A percentile compares a stretch with the other conserved stretches of the same genome.
Conservation (phyloP, 2,797 vertebrate genomes). For the Thunnus albacares region DNA sequence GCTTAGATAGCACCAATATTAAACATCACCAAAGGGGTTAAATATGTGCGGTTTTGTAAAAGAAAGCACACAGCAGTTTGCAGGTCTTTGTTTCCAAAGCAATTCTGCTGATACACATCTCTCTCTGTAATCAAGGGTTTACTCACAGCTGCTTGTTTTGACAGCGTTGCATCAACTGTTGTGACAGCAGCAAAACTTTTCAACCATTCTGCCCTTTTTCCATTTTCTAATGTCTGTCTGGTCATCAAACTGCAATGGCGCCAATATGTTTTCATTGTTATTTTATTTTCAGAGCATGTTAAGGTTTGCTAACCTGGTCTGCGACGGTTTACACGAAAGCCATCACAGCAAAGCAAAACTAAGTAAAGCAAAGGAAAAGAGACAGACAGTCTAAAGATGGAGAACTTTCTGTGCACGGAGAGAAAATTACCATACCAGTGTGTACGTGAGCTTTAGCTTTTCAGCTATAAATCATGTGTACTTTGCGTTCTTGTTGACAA, state of each 20-base stretch:
- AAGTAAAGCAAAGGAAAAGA: neutral
- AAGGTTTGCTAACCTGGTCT: neutral
- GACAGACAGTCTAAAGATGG: neutral
- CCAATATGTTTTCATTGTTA: neutral
- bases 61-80: constrained; percentile 19
- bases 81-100: constrained; percentile 38
- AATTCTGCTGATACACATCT: constrained; percentile 15
- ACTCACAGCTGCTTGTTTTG: constrained; percentile 67
- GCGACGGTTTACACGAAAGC: neutral
- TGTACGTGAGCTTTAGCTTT: too few species aligned
- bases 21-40: constrained; percentile 25
- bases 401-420: neutral
- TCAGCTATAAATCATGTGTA: too few species aligned
- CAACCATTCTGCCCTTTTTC: constrained; percentile 32
- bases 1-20: neutral
- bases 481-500: too few species aligned
- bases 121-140: constrained; percentile 58
- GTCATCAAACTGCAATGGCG: constrained; percentile 27
- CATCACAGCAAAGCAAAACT: neutral
- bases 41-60: constrained; percentile 11
- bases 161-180: constrained; percentile 64
- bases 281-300: constrained; percentile 2
- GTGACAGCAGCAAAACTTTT: constrained; percentile 61
- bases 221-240: constrained; percentile 24
- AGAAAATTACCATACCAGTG: too few species aligned